Evolutionary conservation across 2,797 vertebrate genomes (phyloP), one percentile per base, ranked within the genome.

Genomic region (Microctenopoma steveboyesi): DNA sequence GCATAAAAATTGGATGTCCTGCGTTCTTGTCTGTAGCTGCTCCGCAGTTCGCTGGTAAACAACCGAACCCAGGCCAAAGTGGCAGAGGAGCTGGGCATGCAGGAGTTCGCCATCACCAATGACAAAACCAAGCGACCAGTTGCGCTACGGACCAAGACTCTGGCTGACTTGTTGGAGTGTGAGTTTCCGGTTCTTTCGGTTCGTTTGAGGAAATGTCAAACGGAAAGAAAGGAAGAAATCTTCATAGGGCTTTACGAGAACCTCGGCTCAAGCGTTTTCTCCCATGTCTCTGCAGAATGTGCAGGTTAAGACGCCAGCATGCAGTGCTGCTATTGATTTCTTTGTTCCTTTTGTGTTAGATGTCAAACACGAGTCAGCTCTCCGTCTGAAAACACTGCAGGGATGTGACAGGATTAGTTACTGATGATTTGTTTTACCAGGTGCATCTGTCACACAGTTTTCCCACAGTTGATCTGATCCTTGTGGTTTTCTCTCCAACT

Each of bases 11-110:
- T 22, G 8, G 27, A 54, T 4, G 42, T 4, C 51, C 22, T 65
- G 13, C 66, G 5, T 86, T 25, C 81, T 47, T 58, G 6, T 73
- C 67, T 80, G 1, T 78, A 99, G 98, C 87, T 99, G 5, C 89
- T 99, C 56, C 94, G 98, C 57, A 99, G 98, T 79, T 99, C 98
- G 5, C 86, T 99, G 93, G 98, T 99, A 68, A 99, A 99, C 89
- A 99, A 99, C 91, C 95, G 98, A 68, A 99, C 98, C 0, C 98
- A 99, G 81, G 98, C 97, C 78, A 99, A 99, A 76, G 98, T 99
- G 60, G 98, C 97, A 0, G 97, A 98, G 89, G 98, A 99, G 85
- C 85, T 99, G 85, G 98, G 97, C 56, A 99, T 99, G 97, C 97
- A 99, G 83, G 97, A 99, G 37, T 98, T 95, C 15, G 98, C 97